These are phyloP conservation scores for Orgyia antiqua DNA, from an alignment of 2,888 invertebrate species.

Conservation along the genomic window DNA sequence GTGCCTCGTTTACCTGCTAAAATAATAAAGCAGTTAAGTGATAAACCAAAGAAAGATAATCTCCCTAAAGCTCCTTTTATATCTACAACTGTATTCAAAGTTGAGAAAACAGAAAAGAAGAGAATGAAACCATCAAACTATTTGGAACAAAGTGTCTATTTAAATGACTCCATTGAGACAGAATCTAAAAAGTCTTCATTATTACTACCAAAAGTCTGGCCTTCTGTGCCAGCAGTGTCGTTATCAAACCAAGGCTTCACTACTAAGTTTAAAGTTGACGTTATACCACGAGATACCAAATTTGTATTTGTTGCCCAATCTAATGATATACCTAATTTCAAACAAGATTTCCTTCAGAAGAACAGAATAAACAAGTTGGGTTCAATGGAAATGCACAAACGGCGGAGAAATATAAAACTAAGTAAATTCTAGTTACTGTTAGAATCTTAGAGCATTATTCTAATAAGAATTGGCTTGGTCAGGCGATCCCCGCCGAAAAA, in stretches of 20 bases:
- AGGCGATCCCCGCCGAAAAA: too few species aligned
- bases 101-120: slow-evolving; percentile 44
- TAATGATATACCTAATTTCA: slow-evolving; percentile 45
- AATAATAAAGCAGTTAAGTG: slow-evolving; percentile 48
- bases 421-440: slow-evolving; percentile 50
- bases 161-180: slow-evolving; percentile 39
- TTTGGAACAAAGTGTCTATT: slow-evolving; percentile 62
- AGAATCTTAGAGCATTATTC: too few species aligned
- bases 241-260: slow-evolving; percentile 61
- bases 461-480: too few species aligned
- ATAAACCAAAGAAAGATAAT: slow-evolving; percentile 34
- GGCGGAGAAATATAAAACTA: slow-evolving; percentile 49
- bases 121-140: slow-evolving; percentile 61
- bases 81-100: slow-evolving; percentile 55
- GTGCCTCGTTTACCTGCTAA: slow-evolving; percentile 50
- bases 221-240: slow-evolving; percentile 56
- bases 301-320: slow-evolving; percentile 58
- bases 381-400: slow-evolving; percentile 55
- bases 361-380: slow-evolving; percentile 53
- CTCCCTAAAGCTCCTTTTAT: slow-evolving; percentile 31
- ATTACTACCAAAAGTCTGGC: slow-evolving; percentile 55
- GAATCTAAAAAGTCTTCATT: slow-evolving; percentile 34
- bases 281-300: slow-evolving; percentile 46
- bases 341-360: slow-evolving; percentile 44
- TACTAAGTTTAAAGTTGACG: slow-evolving; percentile 58